Evolutionary conservation across 2,888 invertebrate genomes (phyloP).

Genomic region (Creontiades dilutus): DNA sequence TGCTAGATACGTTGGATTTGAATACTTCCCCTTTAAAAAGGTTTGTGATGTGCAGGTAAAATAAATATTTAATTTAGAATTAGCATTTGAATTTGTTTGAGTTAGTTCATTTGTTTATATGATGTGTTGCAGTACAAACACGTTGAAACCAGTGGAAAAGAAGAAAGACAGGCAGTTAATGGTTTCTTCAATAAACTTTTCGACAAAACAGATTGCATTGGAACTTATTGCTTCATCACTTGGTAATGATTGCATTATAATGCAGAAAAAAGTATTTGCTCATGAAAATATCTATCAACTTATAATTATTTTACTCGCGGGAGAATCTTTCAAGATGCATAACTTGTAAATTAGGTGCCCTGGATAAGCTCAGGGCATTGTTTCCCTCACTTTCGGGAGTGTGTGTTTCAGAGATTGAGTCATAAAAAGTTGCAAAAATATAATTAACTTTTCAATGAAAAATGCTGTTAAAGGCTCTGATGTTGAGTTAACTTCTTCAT

Average conservation of each 20-base stretch:
- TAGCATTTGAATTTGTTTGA: too few species aligned
- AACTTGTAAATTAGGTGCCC: too few species aligned
- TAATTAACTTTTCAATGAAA: too few species aligned
- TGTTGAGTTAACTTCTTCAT: too few species aligned
- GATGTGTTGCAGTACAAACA: conserved; percentile 15
- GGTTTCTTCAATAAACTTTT: conserved; percentile 68
- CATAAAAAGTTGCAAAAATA: too few species aligned
- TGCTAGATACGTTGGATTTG: conserved; percentile 46
- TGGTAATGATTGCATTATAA: neutral
- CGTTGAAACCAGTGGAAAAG: neutral
- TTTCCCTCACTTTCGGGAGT: too few species aligned
- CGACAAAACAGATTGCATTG: conserved; percentile 73
- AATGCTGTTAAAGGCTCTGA: too few species aligned
- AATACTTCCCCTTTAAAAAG: neutral
- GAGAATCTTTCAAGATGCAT: too few species aligned
- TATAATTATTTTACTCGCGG: neutral
- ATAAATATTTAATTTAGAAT: too few species aligned
- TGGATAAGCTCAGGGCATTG: too few species aligned
- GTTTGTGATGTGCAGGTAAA: neutral
- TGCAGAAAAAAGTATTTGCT: neutral
- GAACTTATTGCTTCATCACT: conserved; percentile 55
- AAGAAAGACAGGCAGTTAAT: conserved; percentile 35
- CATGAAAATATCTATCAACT: neutral
- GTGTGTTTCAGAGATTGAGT: too few species aligned
- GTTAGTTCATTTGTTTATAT: neutral